A percentile compares a stretch with the other conserved stretches of the same genome.
phyloP scores from a whole-genome alignment of 2,888 invertebrate genomes.

The Ramazzottius varieornatus region DNA sequence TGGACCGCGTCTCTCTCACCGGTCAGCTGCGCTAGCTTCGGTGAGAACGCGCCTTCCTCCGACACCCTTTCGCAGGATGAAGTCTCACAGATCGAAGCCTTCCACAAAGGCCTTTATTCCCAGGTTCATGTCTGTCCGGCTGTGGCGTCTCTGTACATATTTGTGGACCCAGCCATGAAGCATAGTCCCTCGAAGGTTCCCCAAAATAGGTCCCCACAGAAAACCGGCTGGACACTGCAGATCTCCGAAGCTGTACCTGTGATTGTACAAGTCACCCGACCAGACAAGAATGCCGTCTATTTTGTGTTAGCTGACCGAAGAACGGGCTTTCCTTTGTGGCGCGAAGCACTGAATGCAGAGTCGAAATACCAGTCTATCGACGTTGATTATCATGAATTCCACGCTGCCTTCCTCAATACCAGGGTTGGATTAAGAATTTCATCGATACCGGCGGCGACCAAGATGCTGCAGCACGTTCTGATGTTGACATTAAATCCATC shows the following conservation, averaged over 20 bases:
- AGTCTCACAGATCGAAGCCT: conserved; percentile 3
- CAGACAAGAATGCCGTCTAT: conserved; percentile 26
- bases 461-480: conserved; percentile 23
- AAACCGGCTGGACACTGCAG: background rate
- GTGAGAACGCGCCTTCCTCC: background rate
- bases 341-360: conserved; percentile 47
- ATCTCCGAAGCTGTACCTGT: background rate
- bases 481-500: conserved; percentile 44
- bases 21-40: background rate
- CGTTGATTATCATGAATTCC: background rate
- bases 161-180: background rate
- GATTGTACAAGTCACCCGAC: conserved; percentile 4
- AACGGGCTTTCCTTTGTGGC: conserved; percentile 53
- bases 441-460: conserved; percentile 15
- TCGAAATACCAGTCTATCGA: background rate
- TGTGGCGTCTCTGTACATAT: background rate
- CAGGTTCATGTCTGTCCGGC: conserved; percentile 2
- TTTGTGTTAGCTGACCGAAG: conserved; percentile 47
- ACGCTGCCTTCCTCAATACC: background rate
- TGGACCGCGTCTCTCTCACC: background rate
- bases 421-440: conserved; percentile 18
- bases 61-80: background rate
- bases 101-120: background rate
- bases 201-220: background rate
- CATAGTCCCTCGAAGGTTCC: background rate